Conservation (phyloP, 2,797 vertebrate species). For the Chromobotia macracanthus region DNA sequence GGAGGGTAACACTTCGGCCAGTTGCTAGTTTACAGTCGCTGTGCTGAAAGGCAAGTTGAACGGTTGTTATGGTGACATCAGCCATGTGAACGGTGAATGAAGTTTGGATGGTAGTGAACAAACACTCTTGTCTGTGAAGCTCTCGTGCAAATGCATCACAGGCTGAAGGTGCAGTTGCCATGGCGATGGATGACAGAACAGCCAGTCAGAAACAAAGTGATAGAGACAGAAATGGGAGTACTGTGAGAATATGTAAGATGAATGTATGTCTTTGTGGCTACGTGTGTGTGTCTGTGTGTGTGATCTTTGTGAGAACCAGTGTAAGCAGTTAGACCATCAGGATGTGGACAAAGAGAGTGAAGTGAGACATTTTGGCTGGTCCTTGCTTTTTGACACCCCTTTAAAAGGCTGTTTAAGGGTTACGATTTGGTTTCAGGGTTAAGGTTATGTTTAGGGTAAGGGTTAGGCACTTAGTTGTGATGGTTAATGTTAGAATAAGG, state of each 20-base stretch:
- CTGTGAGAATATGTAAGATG: conserved; percentile 15
- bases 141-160: background rate
- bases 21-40: conserved; percentile 81
- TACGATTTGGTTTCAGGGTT: no score
- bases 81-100: conserved; percentile 71
- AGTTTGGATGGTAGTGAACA: conserved; percentile 58
- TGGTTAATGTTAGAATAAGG: no score
- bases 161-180: background rate
- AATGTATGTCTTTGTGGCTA: conserved; percentile 19
- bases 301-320: background rate
- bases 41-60: conserved; percentile 73
- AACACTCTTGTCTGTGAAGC: conserved; percentile 18
- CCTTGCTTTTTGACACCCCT: no score
- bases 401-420: no score
- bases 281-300: background rate
- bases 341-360: no score
- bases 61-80: conserved; percentile 76
- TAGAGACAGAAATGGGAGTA: background rate
- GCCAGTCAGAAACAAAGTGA: background rate
- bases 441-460: no score
- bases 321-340: no score
- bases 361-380: no score
- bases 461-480: background rate
- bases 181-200: conserved; percentile 20
- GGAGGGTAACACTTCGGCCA: conserved; percentile 61